Percentiles rank a stretch among this genome's conserved stretches.
Conservation (phyloP, 2,888 invertebrate genomes). For the Sarcophaga subvicina region DNA sequence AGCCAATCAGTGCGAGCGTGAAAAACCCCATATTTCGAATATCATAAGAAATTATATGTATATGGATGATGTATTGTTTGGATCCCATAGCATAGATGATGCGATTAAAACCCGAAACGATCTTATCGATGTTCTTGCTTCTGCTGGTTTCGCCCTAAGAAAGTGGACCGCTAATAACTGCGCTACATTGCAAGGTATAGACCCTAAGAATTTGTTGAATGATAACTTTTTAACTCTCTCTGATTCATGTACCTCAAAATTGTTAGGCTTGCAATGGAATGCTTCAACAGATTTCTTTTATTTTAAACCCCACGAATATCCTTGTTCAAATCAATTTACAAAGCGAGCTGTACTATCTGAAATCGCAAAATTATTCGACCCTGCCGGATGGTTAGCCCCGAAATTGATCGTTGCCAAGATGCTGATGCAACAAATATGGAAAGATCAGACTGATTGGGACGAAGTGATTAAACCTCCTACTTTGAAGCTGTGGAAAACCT, state of each 20-base stretch:
- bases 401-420: background rate
- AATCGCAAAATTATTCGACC: background rate
- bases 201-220: background rate
- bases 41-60: background rate
- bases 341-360: background rate
- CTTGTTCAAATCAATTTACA: background rate
- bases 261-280: slow-evolving; percentile 3
- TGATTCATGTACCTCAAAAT: background rate
- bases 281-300: background rate
- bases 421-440: background rate
- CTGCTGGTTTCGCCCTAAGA: background rate
- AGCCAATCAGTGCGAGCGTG: background rate
- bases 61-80: too few species aligned
- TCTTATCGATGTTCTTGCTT: background rate
- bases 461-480: too few species aligned
- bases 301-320: background rate
- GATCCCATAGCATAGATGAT: background rate
- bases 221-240: background rate
- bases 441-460: too few species aligned
- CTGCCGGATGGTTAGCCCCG: too few species aligned
- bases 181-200: too few species aligned
- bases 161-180: background rate
- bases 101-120: background rate
- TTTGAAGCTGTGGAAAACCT: slow-evolving; percentile 14
- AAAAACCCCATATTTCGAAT: background rate